Base-by-base conservation (phyloP, 2,797 vertebrate genomes). In the Rhabdophis nuchalis region DNA sequence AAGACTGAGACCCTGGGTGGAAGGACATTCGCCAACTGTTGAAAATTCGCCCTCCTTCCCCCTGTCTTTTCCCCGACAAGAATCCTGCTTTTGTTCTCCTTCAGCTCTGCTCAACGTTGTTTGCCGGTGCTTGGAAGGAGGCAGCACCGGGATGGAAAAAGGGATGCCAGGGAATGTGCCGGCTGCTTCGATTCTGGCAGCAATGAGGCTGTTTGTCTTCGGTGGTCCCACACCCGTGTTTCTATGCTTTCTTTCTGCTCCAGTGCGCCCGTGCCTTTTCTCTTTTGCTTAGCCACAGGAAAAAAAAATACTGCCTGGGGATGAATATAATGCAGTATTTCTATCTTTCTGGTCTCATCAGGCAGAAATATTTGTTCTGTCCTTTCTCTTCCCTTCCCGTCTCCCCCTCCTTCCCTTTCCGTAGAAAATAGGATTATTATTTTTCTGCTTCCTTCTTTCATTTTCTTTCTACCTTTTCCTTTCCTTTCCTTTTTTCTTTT, bases 71-170 rank as follows among this genome's bases (percentile, higher is more conserved):
- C 54, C n/a, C 54, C n/a, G 52, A 41, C 16, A 85, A 93, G 89
- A 93, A 93, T 68, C 14, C 8, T 27, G 20, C 90, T 86, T 93
- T 91, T 91, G 86, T 89, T 89, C 56, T 77, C 82, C 57, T 57
- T 7, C n/a, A 18, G 90, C 29, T 60, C 29, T 8, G 16, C 16
- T 54, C n/a, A 16, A 18, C 53, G 18, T 90, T 88, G 89, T 90
- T 88, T 23, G 46, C 56, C 27, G 16, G 52, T 1, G 20, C 58
- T 85, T 41, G 41, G 54, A 36, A 89, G 16, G 68, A 54, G 86
- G 36, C 16, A 58, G 18, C 86, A n/a, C 82, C 41, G 29, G 85
- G 68, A 46, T 36, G 0, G 27, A 0, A 86, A 4, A n/a, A 1
- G 14, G 29, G 0, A 90, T 10, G 14, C 6, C 50, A 86, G 56